phyloP scores from a whole-genome alignment of 2,888 invertebrate species.

The Yponomeuta plumbellus region DNA sequence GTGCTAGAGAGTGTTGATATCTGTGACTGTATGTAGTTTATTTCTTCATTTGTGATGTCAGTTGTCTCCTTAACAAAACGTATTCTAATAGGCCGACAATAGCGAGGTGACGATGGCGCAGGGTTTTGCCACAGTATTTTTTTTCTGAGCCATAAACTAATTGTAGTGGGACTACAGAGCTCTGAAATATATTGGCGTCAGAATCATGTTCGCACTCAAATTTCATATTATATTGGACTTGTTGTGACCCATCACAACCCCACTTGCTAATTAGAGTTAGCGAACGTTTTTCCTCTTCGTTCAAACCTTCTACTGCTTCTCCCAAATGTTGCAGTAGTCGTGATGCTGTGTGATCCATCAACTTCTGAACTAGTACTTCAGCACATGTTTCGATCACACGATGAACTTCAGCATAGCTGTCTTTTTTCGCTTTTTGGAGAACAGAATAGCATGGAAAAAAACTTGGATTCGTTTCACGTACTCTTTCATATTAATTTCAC shows the following conservation, averaged over 20 bases:
- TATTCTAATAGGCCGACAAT: constrained; percentile 31
- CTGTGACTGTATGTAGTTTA: constrained; percentile 23
- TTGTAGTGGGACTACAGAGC: constrained; percentile 29
- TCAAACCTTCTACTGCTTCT: constrained; percentile 12
- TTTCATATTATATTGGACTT: too few relatives aligned
- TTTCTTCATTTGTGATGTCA: constrained; percentile 29
- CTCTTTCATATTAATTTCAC: constrained; percentile 12
- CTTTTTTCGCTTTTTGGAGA: constrained; percentile 13
- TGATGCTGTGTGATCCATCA: constrained; percentile 15
- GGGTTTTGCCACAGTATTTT: constrained; percentile 32
- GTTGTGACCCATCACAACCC: too few relatives aligned
- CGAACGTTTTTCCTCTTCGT: constrained; percentile 9
- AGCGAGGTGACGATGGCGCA: constrained; percentile 30
- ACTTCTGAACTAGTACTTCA: constrained; percentile 13
- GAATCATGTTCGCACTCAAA: too few relatives aligned
- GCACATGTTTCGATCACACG: constrained; percentile 10
- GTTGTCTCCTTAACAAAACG: constrained; percentile 27
- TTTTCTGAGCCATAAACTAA: constrained; percentile 23
- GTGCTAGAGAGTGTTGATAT: background rate
- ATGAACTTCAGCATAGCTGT: constrained; percentile 11
- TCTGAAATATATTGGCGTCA: too few relatives aligned
- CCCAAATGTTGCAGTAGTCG: constrained; percentile 8
- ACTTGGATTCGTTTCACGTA: too few relatives aligned
- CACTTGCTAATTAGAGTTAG: constrained; percentile 15
- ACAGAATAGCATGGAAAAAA: constrained; percentile 1